Base-by-base conservation (phyloP, 1,140 invertebrate species). In the Papilio polytes region DNA sequence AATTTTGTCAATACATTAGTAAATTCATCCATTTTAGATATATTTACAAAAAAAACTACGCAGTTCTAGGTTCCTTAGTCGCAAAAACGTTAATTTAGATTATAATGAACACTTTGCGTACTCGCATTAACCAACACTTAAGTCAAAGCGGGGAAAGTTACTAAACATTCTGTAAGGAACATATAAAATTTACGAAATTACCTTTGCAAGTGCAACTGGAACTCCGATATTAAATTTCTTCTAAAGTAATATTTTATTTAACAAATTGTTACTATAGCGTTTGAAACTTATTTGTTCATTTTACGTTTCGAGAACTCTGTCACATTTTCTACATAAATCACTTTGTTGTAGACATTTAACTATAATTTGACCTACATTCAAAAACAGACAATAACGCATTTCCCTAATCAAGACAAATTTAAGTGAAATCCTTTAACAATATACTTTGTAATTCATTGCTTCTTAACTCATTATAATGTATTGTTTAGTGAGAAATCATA, bases 11-110 rank as follows among this genome's bases (percentile, higher is more conserved):
- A 63, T 74, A 74, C 56, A 80, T 80, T 77, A 59, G 72, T 46
- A 83, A 82, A 79, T 46, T 78, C 63, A 48, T 51, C 22, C 18
- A 31, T 48, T 2, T 53, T 53, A 81, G 73, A 81, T 78, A 81
- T 81, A 81, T 81, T 81, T 81, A 78, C 80, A 78, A 66, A 80
- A 66, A 80, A 51, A n/a, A 2, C 63, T n/a, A 3, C 26, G 18
- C 66, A 26, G 10, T 36, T 22, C 66, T 70, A 8, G 12, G 36
- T 18, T 41, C 12, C 15, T 73, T 41, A 18, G 18, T 46, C 72
- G n/a, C 1, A 1, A 20, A 56, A 41, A n/a, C 12, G 7, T 31
- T 22, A 73, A 73, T 73, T 73, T 73, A 44, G 31, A 46, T 41
- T n/a, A 73, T 73, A 70, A 41, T 73, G 72, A 73, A 73, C 72